Conservation (phyloP, 2,888 invertebrate species). For the Piscicola geometra region DNA sequence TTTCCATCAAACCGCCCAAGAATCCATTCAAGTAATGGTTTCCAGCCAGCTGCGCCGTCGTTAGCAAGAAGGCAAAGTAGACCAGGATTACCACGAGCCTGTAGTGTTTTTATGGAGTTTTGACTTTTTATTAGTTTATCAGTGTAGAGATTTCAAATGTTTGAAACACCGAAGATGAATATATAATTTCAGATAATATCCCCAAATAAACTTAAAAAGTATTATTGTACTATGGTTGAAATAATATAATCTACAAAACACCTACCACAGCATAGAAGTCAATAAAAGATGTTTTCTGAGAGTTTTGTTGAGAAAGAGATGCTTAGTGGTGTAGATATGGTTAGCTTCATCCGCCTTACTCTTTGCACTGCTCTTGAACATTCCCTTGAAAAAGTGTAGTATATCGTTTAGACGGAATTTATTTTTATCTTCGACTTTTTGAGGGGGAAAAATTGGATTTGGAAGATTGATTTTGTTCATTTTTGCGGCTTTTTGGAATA, state of each 20-base stretch:
- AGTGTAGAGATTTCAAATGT: too few species aligned
- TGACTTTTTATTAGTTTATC: neutral
- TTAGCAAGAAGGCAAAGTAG: conserved; percentile 49
- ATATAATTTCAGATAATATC: too few species aligned
- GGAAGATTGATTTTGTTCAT: conserved; percentile 41
- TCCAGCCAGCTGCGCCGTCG: conserved; percentile 47
- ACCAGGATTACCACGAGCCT: conserved; percentile 48
- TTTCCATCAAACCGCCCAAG: conserved; percentile 44
- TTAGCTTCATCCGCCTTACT: neutral
- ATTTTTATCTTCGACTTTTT: neutral
- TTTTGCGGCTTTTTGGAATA: conserved; percentile 43
- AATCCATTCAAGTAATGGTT: conserved; percentile 46
- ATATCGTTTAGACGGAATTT: neutral
- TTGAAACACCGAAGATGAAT: too few species aligned
- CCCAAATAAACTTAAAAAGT: too few species aligned
- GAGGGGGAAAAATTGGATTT: conserved; percentile 23
- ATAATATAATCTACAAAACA: too few species aligned
- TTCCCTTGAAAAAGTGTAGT: neutral
- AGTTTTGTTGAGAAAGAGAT: conserved; percentile 16
- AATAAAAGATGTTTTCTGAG: neutral
- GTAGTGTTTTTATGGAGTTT: neutral
- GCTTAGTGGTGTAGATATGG: neutral
- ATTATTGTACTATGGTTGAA: too few species aligned
- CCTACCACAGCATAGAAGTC: conserved; percentile 16
- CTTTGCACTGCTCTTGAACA: neutral